phyloP scores from a whole-genome alignment of 2,888 invertebrate genomes.

The Chaetoderma sp. region DNA sequence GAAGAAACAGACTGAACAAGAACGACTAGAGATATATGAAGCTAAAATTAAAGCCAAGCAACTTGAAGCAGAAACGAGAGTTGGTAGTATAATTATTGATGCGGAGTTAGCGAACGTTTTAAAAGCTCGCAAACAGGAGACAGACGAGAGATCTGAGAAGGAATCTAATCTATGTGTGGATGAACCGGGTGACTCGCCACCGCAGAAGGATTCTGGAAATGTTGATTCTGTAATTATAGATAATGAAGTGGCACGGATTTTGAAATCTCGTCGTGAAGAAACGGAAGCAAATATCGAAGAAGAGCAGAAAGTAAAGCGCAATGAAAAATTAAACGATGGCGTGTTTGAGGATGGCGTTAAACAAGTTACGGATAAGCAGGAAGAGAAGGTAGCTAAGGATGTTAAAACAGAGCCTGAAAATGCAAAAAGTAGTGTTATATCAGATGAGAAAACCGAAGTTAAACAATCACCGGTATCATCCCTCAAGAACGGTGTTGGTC shows the following conservation, averaged over 20 bases:
- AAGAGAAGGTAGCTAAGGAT: conserved; percentile 20
- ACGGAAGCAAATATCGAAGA: conserved; percentile 34
- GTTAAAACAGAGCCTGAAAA: conserved; percentile 28
- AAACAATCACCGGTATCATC: not conserved
- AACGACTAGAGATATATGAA: conserved; percentile 22
- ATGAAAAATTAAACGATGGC: conserved; percentile 29
- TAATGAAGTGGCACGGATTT: conserved; percentile 42
- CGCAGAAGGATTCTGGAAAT: not conserved
- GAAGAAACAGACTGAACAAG: too few relatives aligned
- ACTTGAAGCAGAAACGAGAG: conserved; percentile 18
- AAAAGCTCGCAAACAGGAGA: conserved; percentile 44
- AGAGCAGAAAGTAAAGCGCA: conserved; percentile 11
- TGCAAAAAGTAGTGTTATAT: not conserved
- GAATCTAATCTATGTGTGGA: not conserved
- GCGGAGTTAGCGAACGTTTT: conserved; percentile 43
- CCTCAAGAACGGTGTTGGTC: conserved; percentile 2
- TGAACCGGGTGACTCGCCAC: not conserved
- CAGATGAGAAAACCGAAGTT: not conserved
- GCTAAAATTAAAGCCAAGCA: conserved; percentile 25
- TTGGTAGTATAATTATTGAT: conserved; percentile 46
- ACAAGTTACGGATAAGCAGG: not conserved
- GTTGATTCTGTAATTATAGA: conserved; percentile 35
- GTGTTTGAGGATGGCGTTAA: conserved; percentile 13
- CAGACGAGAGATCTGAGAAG: conserved; percentile 27
- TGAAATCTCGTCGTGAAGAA: conserved; percentile 45